phyloP scores from a whole-genome alignment of 2,888 invertebrate genomes.

The Deroplatys truncata region DNA sequence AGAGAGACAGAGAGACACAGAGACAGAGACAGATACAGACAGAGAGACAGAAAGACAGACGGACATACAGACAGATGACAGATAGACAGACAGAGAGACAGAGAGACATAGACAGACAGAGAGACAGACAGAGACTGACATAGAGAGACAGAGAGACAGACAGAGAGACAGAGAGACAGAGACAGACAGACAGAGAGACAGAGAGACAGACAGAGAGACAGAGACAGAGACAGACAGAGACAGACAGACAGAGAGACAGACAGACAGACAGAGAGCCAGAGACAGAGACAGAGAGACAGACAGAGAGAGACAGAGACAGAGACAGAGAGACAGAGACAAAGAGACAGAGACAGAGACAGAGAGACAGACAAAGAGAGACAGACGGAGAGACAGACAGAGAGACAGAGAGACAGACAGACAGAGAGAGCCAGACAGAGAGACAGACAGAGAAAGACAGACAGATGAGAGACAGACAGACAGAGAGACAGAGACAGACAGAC shows the following conservation, averaged over 20 bases:
- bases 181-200: not conserved
- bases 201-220: not conserved
- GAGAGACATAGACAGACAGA: no score
- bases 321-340: no score
- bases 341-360: no score
- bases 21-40: no score
- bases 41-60: not conserved
- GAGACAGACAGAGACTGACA: no score
- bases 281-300: not conserved
- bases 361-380: no score
- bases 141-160: not conserved
- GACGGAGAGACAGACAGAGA: no score
- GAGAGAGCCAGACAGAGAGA: slow-evolving; percentile 10
- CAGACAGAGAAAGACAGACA: slow-evolving; percentile 9
- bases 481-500: not conserved
- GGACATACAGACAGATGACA: no score
- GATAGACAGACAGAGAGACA: no score
- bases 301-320: not conserved
- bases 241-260: not conserved
- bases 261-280: not conserved
- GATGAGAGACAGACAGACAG: not conserved
- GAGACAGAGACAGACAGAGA: not conserved
- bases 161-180: not conserved
- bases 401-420: no score
- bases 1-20: not conserved